Evolutionary conservation across 1,140 invertebrate species (phyloP).

Genomic region (Platyscapa corneri): DNA sequence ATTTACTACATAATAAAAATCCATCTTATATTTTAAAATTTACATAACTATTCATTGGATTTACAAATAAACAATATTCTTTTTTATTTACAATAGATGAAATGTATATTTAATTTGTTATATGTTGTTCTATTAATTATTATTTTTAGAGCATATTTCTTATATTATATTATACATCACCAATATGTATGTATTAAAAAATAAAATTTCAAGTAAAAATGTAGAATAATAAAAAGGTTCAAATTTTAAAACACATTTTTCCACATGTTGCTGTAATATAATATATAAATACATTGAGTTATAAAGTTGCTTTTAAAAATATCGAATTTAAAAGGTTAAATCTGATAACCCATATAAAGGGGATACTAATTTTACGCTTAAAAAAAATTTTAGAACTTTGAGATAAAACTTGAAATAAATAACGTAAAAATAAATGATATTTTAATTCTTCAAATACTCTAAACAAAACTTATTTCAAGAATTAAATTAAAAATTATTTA

Average conservation of each 20-base stretch:
- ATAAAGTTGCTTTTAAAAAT: too few species aligned
- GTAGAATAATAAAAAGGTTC: not conserved
- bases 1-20: not conserved
- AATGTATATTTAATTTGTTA: too few species aligned
- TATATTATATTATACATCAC: not conserved
- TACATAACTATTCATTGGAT: not conserved
- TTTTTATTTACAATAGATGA: not conserved
- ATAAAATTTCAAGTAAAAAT: not conserved
- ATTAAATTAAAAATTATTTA: not conserved
- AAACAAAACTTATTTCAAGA: not conserved
- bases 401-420: not conserved
- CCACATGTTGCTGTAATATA: too few species aligned
- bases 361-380: too few species aligned
- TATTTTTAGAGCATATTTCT: not conserved
- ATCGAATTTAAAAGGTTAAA: too few species aligned
- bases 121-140: not conserved
- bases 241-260: too few species aligned
- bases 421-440: not conserved
- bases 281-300: too few species aligned
- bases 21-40: not conserved
- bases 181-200: not conserved
- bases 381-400: too few species aligned
- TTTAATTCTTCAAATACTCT: not conserved
- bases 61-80: not conserved
- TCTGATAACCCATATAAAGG: too few species aligned